Evolutionary conservation across 2,888 invertebrate genomes (phyloP).

Genomic region (Tryphoninae sp.): DNA sequence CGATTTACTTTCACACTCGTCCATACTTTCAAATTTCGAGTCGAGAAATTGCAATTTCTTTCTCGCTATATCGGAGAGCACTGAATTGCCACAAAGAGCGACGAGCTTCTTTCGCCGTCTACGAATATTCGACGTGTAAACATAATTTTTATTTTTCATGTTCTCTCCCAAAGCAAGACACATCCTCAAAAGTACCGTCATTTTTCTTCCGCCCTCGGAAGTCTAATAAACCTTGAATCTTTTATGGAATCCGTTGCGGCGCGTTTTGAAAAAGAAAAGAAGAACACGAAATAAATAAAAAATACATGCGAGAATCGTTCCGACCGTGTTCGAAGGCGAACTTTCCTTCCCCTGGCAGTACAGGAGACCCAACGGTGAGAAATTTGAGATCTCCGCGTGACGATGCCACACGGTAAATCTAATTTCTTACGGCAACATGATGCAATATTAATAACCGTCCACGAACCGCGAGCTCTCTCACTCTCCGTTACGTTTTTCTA

Average conservation of each 20-base stretch:
- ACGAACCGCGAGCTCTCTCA: constrained; percentile 67
- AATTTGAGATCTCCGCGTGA: constrained; percentile 40
- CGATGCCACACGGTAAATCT: constrained; percentile 67
- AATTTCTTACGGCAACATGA: constrained; percentile 73
- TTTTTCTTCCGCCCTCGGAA: constrained; percentile 66
- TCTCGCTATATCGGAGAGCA: constrained; percentile 15
- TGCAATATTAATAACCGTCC: constrained; percentile 74
- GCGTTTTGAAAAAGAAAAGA: constrained; percentile 63
- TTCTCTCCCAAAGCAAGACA: constrained; percentile 11
- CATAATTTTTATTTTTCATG: background rate
- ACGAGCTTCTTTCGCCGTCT: constrained; percentile 28
- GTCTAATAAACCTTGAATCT: constrained; percentile 75
- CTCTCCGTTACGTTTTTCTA: constrained; percentile 2
- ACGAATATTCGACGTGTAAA: constrained; percentile 27
- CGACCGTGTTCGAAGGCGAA: constrained; percentile 15
- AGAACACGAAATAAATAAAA: constrained; percentile 11
- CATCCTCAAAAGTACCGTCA: constrained; percentile 65
- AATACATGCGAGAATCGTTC: constrained; percentile 43
- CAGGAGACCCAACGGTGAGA: constrained; percentile 23
- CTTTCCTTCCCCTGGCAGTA: constrained; percentile 50
- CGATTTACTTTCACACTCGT: no score
- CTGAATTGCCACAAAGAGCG: constrained; percentile 30
- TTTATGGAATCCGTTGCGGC: constrained; percentile 71
- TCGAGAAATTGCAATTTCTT: background rate
- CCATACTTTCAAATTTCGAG: constrained; percentile 37